Conservation (phyloP, 2,797 vertebrate genomes). For the Diglossa cyanea region DNA sequence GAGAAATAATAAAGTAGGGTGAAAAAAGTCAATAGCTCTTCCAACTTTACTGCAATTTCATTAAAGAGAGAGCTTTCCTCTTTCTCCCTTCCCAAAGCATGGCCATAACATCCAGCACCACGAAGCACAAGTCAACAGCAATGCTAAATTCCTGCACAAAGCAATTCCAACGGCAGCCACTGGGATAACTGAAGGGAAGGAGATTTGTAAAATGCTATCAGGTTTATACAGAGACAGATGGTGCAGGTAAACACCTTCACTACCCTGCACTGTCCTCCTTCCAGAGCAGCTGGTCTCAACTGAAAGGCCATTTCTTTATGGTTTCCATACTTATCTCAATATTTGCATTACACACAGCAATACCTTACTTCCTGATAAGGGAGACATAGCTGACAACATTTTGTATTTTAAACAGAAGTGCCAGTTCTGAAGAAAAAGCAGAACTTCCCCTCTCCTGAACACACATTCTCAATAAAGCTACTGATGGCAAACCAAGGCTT, state of each 20-base stretch:
- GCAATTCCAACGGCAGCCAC: slow-evolving; percentile 17
- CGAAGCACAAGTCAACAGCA: background rate
- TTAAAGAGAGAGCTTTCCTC: background rate
- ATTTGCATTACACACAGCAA: slow-evolving; percentile 25
- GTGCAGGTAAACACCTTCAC: slow-evolving; percentile 66
- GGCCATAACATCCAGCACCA: background rate
- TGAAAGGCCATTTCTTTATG: slow-evolving; percentile 11
- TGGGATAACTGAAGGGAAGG: slow-evolving; percentile 60
- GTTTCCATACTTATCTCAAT: slow-evolving; percentile 23
- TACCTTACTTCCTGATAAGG: slow-evolving; percentile 5
- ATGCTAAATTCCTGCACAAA: slow-evolving; percentile 31
- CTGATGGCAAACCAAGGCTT: background rate
- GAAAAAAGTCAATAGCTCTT: background rate
- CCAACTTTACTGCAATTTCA: background rate
- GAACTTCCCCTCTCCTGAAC: background rate
- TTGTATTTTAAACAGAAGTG: background rate
- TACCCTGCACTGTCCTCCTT: slow-evolving; percentile 49
- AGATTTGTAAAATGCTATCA: slow-evolving; percentile 58
- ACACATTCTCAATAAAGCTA: background rate
- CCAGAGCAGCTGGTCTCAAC: slow-evolving; percentile 56
- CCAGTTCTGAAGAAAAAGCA: background rate
- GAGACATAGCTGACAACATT: background rate
- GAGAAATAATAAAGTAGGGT: background rate
- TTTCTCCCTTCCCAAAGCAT: background rate
- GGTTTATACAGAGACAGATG: slow-evolving; percentile 60